Base-by-base conservation (phyloP, 2,888 invertebrate genomes). In the Trichopoda pennipes region DNA sequence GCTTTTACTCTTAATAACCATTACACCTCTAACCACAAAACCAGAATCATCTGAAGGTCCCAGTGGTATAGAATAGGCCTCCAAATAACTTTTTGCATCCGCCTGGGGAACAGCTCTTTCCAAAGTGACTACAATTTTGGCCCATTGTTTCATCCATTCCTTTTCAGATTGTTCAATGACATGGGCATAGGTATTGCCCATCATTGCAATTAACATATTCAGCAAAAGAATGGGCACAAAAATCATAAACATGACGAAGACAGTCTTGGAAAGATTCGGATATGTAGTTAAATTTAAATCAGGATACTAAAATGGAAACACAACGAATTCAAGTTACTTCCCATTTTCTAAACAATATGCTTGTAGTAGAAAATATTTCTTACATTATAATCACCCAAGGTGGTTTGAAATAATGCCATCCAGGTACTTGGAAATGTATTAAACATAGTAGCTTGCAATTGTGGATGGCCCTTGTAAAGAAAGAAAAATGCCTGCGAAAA, bases 71-170 rank as follows among this genome's bases (percentile, higher is more conserved):
- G 98, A 98, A 92, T 99, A 99, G 87, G 98, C 97, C 91, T 98
- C 95, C 55, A 99, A 93, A 91, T 97, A 98, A 85, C 95, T 94
- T 87, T 97, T 96, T 1, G 98, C 96, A 88, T 98, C 96, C 60
- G 96, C 94, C 90, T 96, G 96, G 0, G 96, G 96, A 58, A 99
- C 97, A 0, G 98, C 98, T 44, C 99, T 92, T 90, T 99, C 99
- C 86, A 99, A 90, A 0, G 98, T 97, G 23, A 99, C 98, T 3
- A 99, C 98, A 85, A 99, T 99, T 92, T 99, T 99, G 0, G 99
- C 99, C 98, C 99, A 99, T 93, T 98, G 98, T 90, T 98, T 98
- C 90, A 98, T 96, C 97, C 98, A 99, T 90, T 99, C 99, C 91
- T 99, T 99, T 91, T 99, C 99, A 44, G 99, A 99, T 90, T 98